Evolutionary conservation across 2,113 vertebrate genomes (phyloP), one percentile per base, ranked within the genome.

Genomic region (Triplophysa siluroides): DNA sequence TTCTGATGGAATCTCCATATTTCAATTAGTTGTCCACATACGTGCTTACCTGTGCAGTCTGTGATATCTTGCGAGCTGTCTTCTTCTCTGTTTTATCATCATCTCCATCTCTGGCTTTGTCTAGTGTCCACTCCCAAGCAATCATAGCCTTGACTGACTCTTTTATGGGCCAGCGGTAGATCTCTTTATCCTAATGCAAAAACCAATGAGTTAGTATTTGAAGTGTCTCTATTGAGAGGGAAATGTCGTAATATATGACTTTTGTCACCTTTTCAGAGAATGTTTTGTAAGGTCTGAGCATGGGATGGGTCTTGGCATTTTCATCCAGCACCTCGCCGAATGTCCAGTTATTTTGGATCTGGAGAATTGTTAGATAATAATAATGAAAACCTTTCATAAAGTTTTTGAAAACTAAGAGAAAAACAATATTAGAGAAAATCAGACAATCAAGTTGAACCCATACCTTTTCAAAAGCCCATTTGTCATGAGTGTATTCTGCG

Each of bases 131-230:
- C 84, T 97, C 96, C 96, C 96, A 98, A 21, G 95, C 96, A 14
- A 96, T 86, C 96, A 97, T 97, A 83, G 96, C 96, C 85, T 98
- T 98, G 56, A 98, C 71, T 2, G 96, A 98, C 84, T 98, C 96
- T 86, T 98, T 97, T 83, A 98, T 97, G 23, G 96, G 96, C 96
- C 96, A 98, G 3, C 96, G 93, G 85, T 97, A 98, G 73, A 97
- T 98, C 86, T 98, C 96, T 87, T 97, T 96, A 91, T 98, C 96
- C 96, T 98, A 54, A 52, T 29, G 16, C 19, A 65, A 65, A 74
- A 1, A 62, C 43, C 0, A 23, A 14, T 26, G 0, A 45, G 19
- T 74, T 16, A 54, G n/a, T 8, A 24, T 41, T 18, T 75, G 21
- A 64, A 13, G 8, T 76, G 12, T 1, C 2, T 4, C 16, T 62